Evolutionary conservation across 2,113 vertebrate species (phyloP).

Genomic region (Oncorhynchus keta): DNA sequence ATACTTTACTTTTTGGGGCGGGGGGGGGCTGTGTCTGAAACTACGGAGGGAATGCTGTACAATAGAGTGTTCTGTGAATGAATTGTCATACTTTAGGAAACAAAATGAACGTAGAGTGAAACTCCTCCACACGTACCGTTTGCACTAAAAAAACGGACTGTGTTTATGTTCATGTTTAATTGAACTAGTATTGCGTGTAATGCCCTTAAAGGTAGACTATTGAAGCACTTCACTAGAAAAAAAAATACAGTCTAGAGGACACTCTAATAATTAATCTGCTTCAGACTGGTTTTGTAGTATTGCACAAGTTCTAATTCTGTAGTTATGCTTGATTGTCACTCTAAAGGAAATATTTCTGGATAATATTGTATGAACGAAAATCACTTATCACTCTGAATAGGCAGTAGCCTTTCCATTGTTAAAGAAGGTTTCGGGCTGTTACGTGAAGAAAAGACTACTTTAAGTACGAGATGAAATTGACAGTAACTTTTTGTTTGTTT

Average conservation of each 20-base stretch:
- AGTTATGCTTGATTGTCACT: conserved; percentile 3
- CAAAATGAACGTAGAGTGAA: neutral
- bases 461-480: too few relatives aligned
- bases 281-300: neutral
- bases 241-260: neutral
- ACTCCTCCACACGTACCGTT: neutral
- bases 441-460: too few relatives aligned
- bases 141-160: neutral
- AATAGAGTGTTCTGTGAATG: too few relatives aligned
- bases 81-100: neutral
- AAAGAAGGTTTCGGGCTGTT: too few relatives aligned
- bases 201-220: neutral
- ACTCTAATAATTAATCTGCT: neutral
- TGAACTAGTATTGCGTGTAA: neutral
- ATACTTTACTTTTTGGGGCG: too few relatives aligned
- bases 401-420: neutral
- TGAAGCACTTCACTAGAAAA: neutral
- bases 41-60: too few relatives aligned
- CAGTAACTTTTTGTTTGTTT: too few relatives aligned
- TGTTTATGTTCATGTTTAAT: conserved; percentile 2
- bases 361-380: neutral
- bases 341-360: conserved; percentile 2
- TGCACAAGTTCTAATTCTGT: neutral
- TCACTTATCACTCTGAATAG: neutral
- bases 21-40: too few relatives aligned